phyloP scores from a whole-genome alignment of 1,140 invertebrate genomes.

The Drosophila repleta region DNA sequence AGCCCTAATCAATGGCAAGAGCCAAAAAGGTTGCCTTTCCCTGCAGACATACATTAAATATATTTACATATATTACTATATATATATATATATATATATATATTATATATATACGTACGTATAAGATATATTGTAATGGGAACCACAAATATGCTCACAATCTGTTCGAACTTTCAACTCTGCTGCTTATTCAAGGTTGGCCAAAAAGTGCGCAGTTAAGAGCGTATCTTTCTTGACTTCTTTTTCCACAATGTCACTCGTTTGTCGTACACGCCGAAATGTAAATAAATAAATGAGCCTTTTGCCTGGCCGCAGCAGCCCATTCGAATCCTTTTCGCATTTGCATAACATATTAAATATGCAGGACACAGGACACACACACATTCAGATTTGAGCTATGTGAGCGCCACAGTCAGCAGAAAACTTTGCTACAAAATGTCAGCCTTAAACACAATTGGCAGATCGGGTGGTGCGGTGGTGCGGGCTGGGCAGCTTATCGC shows the following conservation, averaged over 20 bases:
- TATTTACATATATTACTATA: conserved; percentile 6
- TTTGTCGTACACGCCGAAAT: conserved; percentile 37
- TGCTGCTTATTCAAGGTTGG: neutral
- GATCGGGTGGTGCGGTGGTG: neutral
- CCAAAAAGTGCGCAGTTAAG: conserved; percentile 25
- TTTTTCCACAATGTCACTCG: conserved; percentile 51
- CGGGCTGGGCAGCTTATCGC: conserved; percentile 27
- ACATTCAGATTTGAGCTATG: conserved; percentile 69
- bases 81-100: neutral
- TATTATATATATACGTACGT: neutral
- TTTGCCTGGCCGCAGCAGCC: conserved; percentile 44
- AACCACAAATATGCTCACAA: conserved; percentile 20
- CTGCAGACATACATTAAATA: conserved; percentile 1
- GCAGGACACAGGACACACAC: conserved; percentile 56
- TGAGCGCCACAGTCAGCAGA: conserved; percentile 62
- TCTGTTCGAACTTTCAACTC: conserved; percentile 39
- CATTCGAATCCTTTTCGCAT: conserved; percentile 50
- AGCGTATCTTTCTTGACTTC: conserved; percentile 20
- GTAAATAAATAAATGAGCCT: conserved; percentile 69
- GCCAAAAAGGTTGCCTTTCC: conserved; percentile 36
- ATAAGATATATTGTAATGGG: conserved; percentile 3
- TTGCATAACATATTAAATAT: conserved; percentile 79
- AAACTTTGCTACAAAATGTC: conserved; percentile 49
- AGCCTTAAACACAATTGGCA: conserved; percentile 54
- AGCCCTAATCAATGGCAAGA: conserved; percentile 34